Evolutionary conservation across 2,888 invertebrate species (phyloP).

Genomic region (Drosophila parthenogenetica): DNA sequence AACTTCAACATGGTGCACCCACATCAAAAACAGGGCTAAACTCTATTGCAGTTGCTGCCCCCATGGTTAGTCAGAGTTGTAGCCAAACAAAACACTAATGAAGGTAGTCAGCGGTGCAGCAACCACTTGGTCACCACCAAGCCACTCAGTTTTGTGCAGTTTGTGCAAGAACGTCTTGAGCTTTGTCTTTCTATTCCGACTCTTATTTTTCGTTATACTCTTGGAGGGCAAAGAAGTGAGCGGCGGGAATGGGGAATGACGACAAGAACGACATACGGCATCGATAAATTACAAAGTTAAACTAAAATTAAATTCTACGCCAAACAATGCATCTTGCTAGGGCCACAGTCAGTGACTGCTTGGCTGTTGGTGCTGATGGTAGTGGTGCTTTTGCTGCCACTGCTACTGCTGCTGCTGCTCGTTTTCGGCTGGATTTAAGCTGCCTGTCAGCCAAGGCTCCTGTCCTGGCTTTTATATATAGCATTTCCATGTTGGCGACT

Average conservation of each 20-base stretch:
- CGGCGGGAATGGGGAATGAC: constrained; percentile 1
- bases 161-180: constrained; percentile 45
- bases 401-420: constrained; percentile 43
- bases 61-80: constrained; percentile 66
- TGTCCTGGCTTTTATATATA: constrained; percentile 57
- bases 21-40: constrained; percentile 28
- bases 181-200: constrained; percentile 44
- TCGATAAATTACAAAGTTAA: constrained; percentile 81
- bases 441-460: constrained; percentile 74
- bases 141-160: constrained; percentile 36
- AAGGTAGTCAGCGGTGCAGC: constrained; percentile 69
- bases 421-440: constrained; percentile 80
- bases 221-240: neutral
- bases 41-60: constrained; percentile 30
- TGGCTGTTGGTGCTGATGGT: constrained; percentile 6
- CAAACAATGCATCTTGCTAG: constrained; percentile 78
- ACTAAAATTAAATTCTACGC: constrained; percentile 81
- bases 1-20: constrained; percentile 59
- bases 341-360: constrained; percentile 18
- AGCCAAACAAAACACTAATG: constrained; percentile 80
- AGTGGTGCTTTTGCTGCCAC: constrained; percentile 15
- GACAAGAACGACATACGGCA: constrained; percentile 76
- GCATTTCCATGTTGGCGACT: constrained; percentile 81
- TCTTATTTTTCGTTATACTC: constrained; percentile 1
- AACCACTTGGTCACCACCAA: constrained; percentile 46